Conservation (phyloP, 2,113 vertebrate genomes). For the Meleagris gallopavo region DNA sequence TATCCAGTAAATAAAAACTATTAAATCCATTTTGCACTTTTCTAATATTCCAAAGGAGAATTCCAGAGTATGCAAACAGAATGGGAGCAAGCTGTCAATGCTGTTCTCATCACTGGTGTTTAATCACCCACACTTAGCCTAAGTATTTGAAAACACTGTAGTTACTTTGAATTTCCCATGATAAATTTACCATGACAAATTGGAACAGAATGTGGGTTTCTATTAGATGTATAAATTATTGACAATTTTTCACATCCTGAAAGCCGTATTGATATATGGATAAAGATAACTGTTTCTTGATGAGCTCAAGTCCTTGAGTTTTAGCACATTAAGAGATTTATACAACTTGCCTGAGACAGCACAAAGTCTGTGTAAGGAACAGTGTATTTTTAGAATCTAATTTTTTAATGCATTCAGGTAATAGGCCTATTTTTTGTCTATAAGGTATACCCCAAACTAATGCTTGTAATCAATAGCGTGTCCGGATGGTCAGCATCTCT, state of each 20-base stretch:
- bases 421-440: neutral
- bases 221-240: constrained; percentile 44
- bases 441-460: neutral
- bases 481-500: neutral
- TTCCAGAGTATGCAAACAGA: neutral
- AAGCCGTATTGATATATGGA: neutral
- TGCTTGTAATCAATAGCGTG: constrained; percentile 21
- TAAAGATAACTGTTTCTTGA: constrained; percentile 34
- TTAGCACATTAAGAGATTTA: constrained; percentile 40
- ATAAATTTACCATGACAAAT: constrained; percentile 15
- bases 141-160: neutral
- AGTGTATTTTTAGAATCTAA: constrained; percentile 6
- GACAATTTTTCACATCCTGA: neutral
- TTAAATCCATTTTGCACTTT: neutral
- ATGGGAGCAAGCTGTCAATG: neutral
- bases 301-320: constrained; percentile 42
- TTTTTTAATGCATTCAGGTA: neutral
- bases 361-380: neutral
- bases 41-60: neutral
- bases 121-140: neutral
- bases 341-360: neutral
- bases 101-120: neutral
- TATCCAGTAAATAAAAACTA: neutral
- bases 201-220: neutral
- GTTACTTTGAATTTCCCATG: neutral